Conservation (phyloP, 2,797 vertebrate species). For the Poecilia picta region DNA sequence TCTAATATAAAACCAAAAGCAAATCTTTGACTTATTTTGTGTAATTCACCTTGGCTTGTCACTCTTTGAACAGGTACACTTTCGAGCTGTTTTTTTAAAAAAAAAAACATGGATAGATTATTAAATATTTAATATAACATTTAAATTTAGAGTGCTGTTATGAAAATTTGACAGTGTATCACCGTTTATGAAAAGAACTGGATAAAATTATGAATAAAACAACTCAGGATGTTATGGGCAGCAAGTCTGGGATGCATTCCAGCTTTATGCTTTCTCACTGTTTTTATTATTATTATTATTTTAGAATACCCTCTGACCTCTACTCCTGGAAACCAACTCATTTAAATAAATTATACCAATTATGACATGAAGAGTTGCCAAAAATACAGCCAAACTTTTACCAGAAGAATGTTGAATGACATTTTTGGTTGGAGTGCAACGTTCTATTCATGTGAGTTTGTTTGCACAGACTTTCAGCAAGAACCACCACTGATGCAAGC, state of each 20-base stretch:
- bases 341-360: neutral
- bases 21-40: neutral
- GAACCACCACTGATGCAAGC: too few relatives aligned
- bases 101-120: conserved; percentile 5
- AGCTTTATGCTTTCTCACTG: neutral
- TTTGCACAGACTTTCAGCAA: neutral
- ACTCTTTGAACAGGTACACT: conserved; percentile 86
- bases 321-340: neutral
- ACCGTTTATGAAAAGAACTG: neutral
- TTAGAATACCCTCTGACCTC: neutral
- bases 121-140: neutral
- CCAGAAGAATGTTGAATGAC: neutral
- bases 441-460: neutral
- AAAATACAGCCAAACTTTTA: neutral
- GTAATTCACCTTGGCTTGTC: conserved; percentile 81
- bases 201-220: neutral
- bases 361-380: neutral
- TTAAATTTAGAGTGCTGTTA: neutral
- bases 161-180: neutral
- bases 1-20: neutral
- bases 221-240: neutral
- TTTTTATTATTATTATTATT: neutral
- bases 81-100: conserved; percentile 81
- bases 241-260: neutral
- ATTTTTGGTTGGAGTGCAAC: neutral